Evolutionary conservation across 92 coral and sea anemone genomes (phyloP).

Genomic region (Heteractis magnifica): DNA sequence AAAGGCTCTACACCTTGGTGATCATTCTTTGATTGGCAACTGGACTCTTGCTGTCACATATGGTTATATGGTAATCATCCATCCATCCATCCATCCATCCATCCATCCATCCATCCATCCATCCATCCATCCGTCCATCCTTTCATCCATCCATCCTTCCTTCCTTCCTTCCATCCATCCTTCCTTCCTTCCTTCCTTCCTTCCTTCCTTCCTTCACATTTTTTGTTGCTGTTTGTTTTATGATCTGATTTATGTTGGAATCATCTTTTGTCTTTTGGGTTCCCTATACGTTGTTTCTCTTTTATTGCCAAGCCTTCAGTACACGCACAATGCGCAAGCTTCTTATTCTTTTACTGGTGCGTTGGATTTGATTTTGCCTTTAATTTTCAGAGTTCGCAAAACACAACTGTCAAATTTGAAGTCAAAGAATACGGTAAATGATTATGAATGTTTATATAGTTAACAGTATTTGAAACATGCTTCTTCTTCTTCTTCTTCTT

Average conservation of each 20-base stretch:
- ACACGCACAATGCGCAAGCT: background rate
- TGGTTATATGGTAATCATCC: constrained; percentile 70
- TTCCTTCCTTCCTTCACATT: too few relatives aligned
- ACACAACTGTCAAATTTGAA: constrained; percentile 83
- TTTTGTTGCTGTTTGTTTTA: too few relatives aligned
- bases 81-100: background rate
- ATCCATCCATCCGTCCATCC: too few relatives aligned
- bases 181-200: too few relatives aligned
- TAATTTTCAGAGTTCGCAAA: constrained; percentile 61
- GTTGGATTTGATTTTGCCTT: background rate
- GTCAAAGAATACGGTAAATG: constrained; percentile 90
- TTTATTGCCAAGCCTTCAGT: too few relatives aligned
- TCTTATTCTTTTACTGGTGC: background rate
- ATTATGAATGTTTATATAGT: background rate
- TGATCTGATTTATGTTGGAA: too few relatives aligned
- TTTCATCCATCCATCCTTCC: too few relatives aligned
- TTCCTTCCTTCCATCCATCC: too few relatives aligned
- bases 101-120: too few relatives aligned
- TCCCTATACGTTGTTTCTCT: too few relatives aligned
- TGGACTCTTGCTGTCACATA: constrained; percentile 81
- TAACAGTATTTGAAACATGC: too few relatives aligned
- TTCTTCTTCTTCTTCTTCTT: background rate
- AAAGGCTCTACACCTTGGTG: constrained; percentile 57
- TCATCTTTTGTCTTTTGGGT: too few relatives aligned
- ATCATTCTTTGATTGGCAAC: constrained; percentile 78